Evolutionary conservation across 2,113 vertebrate genomes (phyloP).

Genomic region (Brienomyrus brachyistius): DNA sequence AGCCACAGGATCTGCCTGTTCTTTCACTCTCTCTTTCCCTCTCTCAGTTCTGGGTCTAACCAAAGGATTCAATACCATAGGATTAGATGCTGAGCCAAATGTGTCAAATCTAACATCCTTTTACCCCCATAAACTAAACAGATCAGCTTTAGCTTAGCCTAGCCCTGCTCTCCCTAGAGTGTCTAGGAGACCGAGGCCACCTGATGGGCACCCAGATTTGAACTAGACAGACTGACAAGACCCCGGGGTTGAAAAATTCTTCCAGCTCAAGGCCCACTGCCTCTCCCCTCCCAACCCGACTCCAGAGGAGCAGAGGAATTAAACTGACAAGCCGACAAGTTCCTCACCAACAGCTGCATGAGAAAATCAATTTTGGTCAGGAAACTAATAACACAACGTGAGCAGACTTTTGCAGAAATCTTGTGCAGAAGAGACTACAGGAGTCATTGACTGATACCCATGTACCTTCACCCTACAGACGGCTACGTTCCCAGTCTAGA

Average conservation of each 20-base stretch:
- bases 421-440: neutral
- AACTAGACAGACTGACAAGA: neutral
- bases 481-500: neutral
- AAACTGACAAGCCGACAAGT: neutral
- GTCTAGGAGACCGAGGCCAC: neutral
- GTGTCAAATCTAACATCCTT: neutral
- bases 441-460: neutral
- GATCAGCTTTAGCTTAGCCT: neutral
- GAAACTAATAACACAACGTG: neutral
- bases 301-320: slow-evolving; percentile 3
- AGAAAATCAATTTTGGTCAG: neutral
- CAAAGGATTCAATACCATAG: neutral
- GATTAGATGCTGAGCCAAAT: neutral
- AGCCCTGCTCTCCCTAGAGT: neutral
- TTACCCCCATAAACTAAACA: neutral
- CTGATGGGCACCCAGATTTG: neutral
- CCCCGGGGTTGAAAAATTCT: neutral
- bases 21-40: neutral
- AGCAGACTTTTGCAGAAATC: neutral
- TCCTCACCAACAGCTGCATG: neutral
- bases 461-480: neutral
- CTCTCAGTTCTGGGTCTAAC: neutral
- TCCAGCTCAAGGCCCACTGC: neutral
- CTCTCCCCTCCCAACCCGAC: neutral
- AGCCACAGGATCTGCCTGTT: neutral